These are phyloP conservation scores for Prietella phreatophila DNA, from an alignment of 2,113 vertebrate species.

Conservation along the genomic window DNA sequence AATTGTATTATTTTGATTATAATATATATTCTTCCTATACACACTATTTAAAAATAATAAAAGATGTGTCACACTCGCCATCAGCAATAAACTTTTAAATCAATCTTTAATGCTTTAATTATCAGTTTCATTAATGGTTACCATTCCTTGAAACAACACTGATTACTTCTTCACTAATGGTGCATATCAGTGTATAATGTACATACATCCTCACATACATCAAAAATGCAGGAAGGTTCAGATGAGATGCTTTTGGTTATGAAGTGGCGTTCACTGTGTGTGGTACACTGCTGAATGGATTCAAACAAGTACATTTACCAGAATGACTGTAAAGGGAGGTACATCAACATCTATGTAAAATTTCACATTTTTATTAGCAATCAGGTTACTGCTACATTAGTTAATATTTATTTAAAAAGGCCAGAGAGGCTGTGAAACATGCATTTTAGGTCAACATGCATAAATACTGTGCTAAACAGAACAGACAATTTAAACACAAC, in stretches of 20 bases:
- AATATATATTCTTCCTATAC: background rate
- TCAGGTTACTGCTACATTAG: background rate
- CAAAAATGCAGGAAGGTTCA: background rate
- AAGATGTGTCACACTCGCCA: background rate
- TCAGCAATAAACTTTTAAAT: background rate
- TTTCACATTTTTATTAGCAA: background rate
- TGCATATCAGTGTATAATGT: background rate
- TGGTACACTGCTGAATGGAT: background rate
- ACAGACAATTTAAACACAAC: conserved; percentile 16
- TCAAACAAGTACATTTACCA: background rate
- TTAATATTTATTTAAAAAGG: background rate
- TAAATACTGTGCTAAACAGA: conserved; percentile 3
- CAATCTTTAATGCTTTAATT: background rate
- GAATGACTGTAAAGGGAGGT: background rate
- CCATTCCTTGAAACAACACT: background rate
- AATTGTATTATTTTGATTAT: no score
- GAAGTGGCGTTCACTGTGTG: background rate
- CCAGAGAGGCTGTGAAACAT: background rate
- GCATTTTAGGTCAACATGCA: conserved; percentile 4
- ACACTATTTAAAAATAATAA: background rate
- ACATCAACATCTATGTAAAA: background rate
- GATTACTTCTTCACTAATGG: background rate
- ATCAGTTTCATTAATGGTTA: background rate
- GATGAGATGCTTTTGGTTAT: background rate
- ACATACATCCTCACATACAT: background rate